phyloP scores from a whole-genome alignment of 2,888 invertebrate genomes.

The Pseudococcus longispinus region DNA sequence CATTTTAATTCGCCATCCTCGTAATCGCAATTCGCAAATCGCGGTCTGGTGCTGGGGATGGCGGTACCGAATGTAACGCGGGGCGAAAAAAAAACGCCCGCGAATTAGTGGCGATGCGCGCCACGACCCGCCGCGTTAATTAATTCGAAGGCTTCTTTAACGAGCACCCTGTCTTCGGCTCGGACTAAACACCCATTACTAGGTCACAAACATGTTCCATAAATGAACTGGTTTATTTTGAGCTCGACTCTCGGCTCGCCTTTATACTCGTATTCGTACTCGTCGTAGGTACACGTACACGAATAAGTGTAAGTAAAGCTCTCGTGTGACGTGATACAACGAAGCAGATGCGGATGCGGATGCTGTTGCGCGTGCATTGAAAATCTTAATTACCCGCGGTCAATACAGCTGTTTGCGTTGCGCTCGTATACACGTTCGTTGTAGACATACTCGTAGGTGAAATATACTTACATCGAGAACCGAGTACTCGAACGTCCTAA shows the following conservation, averaged over 20 bases:
- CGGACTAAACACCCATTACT: not conserved
- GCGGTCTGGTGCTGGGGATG: too few species aligned
- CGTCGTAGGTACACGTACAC: not conserved
- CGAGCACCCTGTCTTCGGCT: not conserved
- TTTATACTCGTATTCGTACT: not conserved
- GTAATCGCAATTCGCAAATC: not conserved
- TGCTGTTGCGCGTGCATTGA: too few species aligned
- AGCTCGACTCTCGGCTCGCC: not conserved
- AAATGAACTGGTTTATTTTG: not conserved
- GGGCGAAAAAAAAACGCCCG: not conserved
- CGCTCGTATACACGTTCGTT: too few species aligned
- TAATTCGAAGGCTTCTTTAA: not conserved
- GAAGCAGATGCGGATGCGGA: not conserved
- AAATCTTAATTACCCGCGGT: too few species aligned
- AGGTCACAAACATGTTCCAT: not conserved
- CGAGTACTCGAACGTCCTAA: too few species aligned
- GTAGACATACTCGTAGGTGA: too few species aligned
- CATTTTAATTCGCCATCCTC: not conserved
- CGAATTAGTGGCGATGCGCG: not conserved
- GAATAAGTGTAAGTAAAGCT: not conserved
- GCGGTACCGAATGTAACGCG: not conserved
- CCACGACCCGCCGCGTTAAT: not conserved
- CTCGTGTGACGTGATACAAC: not conserved
- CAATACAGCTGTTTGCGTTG: too few species aligned
- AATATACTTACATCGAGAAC: too few species aligned